Percentiles rank a stretch among this genome's conserved stretches.
Conservation (phyloP, 2,113 vertebrate genomes). For the Nasalis larvatus region DNA sequence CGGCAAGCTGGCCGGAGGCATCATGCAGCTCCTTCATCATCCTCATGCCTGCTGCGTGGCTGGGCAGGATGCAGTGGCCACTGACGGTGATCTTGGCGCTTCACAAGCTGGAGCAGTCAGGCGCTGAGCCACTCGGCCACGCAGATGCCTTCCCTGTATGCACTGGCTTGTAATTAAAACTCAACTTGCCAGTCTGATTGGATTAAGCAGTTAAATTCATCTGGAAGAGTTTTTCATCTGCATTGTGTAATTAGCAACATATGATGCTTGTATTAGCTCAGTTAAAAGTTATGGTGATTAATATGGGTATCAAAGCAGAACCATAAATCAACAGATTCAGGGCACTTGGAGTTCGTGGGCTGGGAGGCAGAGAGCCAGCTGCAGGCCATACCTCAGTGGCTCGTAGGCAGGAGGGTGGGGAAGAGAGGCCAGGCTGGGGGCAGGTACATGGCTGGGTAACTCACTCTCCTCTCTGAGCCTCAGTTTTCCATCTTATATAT, state of each 20-base stretch:
- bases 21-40: accelerated
- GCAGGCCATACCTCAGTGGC: accelerated
- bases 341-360: neutral
- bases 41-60: accelerated
- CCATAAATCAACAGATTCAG: slow-evolving; percentile 48
- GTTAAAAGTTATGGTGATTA: slow-evolving; percentile 80
- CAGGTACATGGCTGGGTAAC: accelerated
- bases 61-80: accelerated
- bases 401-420: accelerated
- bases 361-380: accelerated
- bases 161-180: slow-evolving; percentile 76
- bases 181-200: slow-evolving; percentile 72
- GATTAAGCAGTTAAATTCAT: slow-evolving; percentile 72
- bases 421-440: neutral
- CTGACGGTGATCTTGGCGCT: neutral
- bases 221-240: slow-evolving; percentile 56
- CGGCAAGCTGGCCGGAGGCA: accelerated
- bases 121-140: neutral
- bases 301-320: slow-evolving; percentile 68
- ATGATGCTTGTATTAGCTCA: slow-evolving; percentile 73
- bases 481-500: neutral
- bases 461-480: neutral
- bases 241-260: slow-evolving; percentile 77
- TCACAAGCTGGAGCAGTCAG: neutral
- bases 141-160: slow-evolving; percentile 52